Evolutionary conservation across 1,140 invertebrate genomes (phyloP).

Genomic region (Triops cancriformis): DNA sequence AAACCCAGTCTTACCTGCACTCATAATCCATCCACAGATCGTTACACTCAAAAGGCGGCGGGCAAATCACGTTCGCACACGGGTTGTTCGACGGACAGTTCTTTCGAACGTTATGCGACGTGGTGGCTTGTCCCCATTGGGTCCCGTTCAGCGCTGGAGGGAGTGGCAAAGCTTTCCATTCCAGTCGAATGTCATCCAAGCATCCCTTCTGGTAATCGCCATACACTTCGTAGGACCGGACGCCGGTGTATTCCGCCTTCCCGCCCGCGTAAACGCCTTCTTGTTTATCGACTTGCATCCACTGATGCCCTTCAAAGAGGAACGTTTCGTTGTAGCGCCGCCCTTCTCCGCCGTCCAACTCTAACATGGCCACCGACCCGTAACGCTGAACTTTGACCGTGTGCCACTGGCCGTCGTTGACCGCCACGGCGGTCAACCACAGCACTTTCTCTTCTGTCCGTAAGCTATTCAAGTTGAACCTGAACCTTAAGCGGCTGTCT

Average conservation of each 20-base stretch:
- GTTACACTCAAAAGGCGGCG: constrained; percentile 87
- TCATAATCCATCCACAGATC: constrained; percentile 95
- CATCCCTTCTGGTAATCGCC: constrained; percentile 90
- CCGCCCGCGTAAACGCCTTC: constrained; percentile 90
- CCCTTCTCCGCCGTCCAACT: constrained; percentile 90
- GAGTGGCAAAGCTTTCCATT: constrained; percentile 82
- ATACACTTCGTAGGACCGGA: constrained; percentile 84
- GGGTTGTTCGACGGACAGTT: constrained; percentile 90
- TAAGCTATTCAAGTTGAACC: constrained; percentile 86
- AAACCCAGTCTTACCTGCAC: constrained; percentile 75
- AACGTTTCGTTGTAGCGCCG: constrained; percentile 89
- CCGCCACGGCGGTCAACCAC: constrained; percentile 77
- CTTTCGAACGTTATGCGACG: constrained; percentile 77
- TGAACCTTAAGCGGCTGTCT: constrained; percentile 77
- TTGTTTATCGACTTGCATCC: constrained; percentile 84
- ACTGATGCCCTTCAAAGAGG: constrained; percentile 80
- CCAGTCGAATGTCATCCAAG: constrained; percentile 73
- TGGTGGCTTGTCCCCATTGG: constrained; percentile 87
- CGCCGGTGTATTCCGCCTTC: constrained; percentile 88
- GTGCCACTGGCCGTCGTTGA: constrained; percentile 97
- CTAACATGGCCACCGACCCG: constrained; percentile 85
- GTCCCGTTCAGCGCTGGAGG: constrained; percentile 88
- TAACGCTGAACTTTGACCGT: constrained; percentile 71
- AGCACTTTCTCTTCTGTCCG: constrained; percentile 80
- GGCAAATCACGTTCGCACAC: constrained; percentile 82